These are phyloP conservation scores for Papio anubis DNA, from an alignment of 2,113 vertebrate genomes.

Conservation along the genomic window DNA sequence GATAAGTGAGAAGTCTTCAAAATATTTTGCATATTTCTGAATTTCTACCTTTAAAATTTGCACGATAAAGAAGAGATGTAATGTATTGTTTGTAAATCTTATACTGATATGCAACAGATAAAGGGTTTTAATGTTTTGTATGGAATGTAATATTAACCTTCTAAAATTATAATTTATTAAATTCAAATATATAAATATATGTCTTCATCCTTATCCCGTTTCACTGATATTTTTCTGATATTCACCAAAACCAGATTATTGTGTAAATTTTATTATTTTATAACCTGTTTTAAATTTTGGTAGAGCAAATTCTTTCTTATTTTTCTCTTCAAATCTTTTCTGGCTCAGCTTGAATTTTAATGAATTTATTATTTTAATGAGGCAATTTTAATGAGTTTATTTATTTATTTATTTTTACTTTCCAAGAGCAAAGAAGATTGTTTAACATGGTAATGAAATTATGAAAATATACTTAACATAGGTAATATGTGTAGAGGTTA, in stretches of 20 bases:
- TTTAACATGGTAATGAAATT: background rate
- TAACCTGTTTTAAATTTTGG: background rate
- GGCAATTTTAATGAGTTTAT: background rate
- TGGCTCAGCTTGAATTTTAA: background rate
- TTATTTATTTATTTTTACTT: background rate
- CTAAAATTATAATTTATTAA: conserved; percentile 3
- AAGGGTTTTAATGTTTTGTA: background rate
- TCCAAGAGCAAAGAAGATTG: background rate
- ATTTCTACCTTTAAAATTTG: background rate
- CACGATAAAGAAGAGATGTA: background rate
- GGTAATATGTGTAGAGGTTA: background rate
- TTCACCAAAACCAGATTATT: background rate
- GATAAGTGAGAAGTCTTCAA: background rate
- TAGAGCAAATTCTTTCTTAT: background rate
- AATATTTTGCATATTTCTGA: background rate
- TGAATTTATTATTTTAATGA: background rate
- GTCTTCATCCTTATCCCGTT: background rate
- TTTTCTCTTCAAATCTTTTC: background rate
- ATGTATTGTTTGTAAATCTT: background rate
- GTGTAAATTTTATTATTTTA: background rate
- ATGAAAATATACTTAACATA: background rate
- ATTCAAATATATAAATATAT: background rate
- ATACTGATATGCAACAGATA: background rate
- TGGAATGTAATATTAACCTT: background rate
- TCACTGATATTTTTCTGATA: background rate